A percentile compares a stretch with the other conserved stretches of the same genome.
phyloP scores from a whole-genome alignment of 2,888 invertebrate genomes.

The Dryadula phaetusa region DNA sequence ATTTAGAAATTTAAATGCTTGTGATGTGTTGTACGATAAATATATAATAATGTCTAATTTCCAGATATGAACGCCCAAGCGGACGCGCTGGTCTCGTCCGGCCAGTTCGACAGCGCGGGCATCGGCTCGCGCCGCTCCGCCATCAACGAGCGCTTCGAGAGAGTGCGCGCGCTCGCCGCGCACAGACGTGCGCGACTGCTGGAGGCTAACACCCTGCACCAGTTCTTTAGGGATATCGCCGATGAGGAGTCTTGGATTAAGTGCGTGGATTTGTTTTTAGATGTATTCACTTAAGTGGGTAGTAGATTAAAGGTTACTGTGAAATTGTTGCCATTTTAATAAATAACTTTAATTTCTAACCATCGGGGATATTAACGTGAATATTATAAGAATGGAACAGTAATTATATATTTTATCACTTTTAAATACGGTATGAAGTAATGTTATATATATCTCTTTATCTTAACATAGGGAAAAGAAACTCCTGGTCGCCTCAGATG shows the following conservation, averaged over 20 bases:
- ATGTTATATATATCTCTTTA: too few species aligned
- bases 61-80: constrained; percentile 97
- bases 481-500: constrained; percentile 97
- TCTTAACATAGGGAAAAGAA: constrained; percentile 94
- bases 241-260: constrained; percentile 99
- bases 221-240: constrained; percentile 99
- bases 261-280: constrained; percentile 63
- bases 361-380: too few species aligned
- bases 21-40: too few species aligned
- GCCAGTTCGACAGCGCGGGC: constrained; percentile 98
- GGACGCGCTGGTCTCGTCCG: constrained; percentile 97
- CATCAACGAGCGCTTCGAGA: constrained; percentile 98
- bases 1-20: too few species aligned
- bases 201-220: constrained; percentile 98
- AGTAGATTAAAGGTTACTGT: too few species aligned
- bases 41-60: constrained; percentile 16
- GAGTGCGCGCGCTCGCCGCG: constrained; percentile 95
- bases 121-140: constrained; percentile 97
- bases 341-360: too few species aligned
- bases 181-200: constrained; percentile 96
- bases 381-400: too few species aligned
- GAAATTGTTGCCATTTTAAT: too few species aligned
- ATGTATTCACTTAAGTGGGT: too few species aligned
- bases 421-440: too few species aligned
- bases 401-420: too few species aligned